Conservation (phyloP, 2,113 vertebrate genomes). For the Dolichotis patagonum region DNA sequence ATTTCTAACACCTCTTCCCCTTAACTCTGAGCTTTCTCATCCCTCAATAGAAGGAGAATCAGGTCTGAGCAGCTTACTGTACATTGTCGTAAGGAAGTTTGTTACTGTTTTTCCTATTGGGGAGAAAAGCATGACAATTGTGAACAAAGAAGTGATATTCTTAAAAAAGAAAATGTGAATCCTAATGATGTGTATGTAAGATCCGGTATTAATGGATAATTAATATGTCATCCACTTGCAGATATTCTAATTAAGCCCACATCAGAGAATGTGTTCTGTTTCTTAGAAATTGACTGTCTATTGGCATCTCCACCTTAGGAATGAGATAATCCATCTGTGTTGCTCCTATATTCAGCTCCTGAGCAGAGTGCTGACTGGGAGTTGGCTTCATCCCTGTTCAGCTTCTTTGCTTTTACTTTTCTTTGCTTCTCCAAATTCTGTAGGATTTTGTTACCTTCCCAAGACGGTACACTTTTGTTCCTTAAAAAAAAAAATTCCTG, state of each 20-base stretch:
- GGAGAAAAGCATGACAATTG: not conserved
- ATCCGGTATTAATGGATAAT: constrained; percentile 23
- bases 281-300: constrained; percentile 43
- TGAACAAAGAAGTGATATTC: constrained; percentile 17
- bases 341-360: not conserved
- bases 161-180: constrained; percentile 48
- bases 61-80: not conserved
- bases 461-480: not conserved
- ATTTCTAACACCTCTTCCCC: not conserved
- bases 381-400: not conserved
- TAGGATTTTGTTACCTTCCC: not conserved
- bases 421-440: constrained; percentile 15
- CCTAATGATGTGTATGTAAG: not conserved
- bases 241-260: constrained; percentile 56
- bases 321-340: not conserved
- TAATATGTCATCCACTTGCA: not conserved
- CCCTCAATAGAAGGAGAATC: not conserved
- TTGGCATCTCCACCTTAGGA: not conserved
- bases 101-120: not conserved
- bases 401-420: not conserved
- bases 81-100: constrained; percentile 1
- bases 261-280: not conserved
- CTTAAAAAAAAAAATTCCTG: not conserved
- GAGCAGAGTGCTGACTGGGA: not conserved
- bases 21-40: not conserved